Conservation (phyloP, 2,113 vertebrate species). For the Syngnathoides biaculeatus region DNA sequence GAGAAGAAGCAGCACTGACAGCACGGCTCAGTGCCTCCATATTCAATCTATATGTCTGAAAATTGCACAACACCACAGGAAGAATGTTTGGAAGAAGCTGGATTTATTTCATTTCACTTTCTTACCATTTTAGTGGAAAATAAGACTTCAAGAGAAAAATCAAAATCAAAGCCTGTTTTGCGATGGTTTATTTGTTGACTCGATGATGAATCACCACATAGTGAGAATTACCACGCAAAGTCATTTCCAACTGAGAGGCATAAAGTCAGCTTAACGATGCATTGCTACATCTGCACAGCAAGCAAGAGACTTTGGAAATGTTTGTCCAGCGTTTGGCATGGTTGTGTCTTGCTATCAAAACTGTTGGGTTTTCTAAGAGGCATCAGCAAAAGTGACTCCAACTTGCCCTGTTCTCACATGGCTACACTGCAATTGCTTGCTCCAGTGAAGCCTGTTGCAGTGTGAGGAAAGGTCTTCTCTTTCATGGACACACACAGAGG, state of each 20-base stretch:
- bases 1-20: slow-evolving; percentile 52
- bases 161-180: too few species aligned
- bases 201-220: slow-evolving; percentile 12
- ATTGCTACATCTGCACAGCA: background rate
- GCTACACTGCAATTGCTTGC: slow-evolving; percentile 81
- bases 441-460: slow-evolving; percentile 76
- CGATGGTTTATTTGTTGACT: background rate
- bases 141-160: background rate
- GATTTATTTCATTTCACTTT: background rate
- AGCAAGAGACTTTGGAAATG: slow-evolving; percentile 35
- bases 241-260: slow-evolving; percentile 3
- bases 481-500: slow-evolving; percentile 76
- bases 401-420: slow-evolving; percentile 77
- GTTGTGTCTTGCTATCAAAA: slow-evolving; percentile 67
- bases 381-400: slow-evolving; percentile 75
- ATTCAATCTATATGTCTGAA: slow-evolving; percentile 51
- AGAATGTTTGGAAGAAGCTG: background rate
- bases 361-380: slow-evolving; percentile 65
- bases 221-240: slow-evolving; percentile 13
- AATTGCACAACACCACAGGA: slow-evolving; percentile 34
- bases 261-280: slow-evolving; percentile 5
- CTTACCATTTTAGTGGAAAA: background rate
- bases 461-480: slow-evolving; percentile 75
- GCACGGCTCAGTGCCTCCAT: slow-evolving; percentile 54
- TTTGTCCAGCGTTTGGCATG: slow-evolving; percentile 61